Base-by-base conservation (phyloP, 1,140 invertebrate genomes). In the Dendroctonus ponderosae region DNA sequence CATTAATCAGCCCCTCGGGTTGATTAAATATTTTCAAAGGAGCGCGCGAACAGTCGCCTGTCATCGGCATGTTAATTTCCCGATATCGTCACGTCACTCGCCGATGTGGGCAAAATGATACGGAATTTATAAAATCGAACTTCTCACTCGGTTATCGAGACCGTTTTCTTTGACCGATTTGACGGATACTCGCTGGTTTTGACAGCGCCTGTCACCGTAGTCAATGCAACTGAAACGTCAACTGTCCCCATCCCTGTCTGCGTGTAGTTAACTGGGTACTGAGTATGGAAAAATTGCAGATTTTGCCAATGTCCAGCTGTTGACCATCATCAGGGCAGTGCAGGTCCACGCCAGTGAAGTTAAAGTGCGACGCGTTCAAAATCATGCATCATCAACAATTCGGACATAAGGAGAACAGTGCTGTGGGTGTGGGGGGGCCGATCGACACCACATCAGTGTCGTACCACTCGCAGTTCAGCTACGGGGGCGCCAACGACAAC, bases 381-480 rank as follows among this genome's bases (percentile, higher is more conserved):
- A 69, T n/a, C n/a, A n/a, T 71, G 69, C 64, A 70, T 52, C 49
- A 71, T n/a, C 68, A 70, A 60, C 66, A 70, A 44, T 70, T 58
- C 50, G 43, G 42, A 11, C 58, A 64, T 41, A 67, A 67, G 57
- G 51, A 63, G 38, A 62, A n/a, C 40, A 62, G 60, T 12, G 65
- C 50, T 14, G 26, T 7, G 9, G 14, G 52, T 37, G 14, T 53
- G 12, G 39, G 38, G 11, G 44, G 68, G 48, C 44, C 64, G 9
- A 68, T 72, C 67, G 72, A 73, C 53, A 66, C 65, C 11, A 62
- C 60, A 14, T 68, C 72, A 43, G 59, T 69, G 38, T 43, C 66
- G 38, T 74, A 72, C 54, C 72, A 74, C 46, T 63, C 72, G 7
- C 74, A 77, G 44, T 77, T 74, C 48, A 76, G 77, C 65, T 78